A percentile compares a stretch with the other conserved stretches of the same genome.
phyloP scores from a whole-genome alignment of 1,140 invertebrate genomes.

The Drosophila miranda region DNA sequence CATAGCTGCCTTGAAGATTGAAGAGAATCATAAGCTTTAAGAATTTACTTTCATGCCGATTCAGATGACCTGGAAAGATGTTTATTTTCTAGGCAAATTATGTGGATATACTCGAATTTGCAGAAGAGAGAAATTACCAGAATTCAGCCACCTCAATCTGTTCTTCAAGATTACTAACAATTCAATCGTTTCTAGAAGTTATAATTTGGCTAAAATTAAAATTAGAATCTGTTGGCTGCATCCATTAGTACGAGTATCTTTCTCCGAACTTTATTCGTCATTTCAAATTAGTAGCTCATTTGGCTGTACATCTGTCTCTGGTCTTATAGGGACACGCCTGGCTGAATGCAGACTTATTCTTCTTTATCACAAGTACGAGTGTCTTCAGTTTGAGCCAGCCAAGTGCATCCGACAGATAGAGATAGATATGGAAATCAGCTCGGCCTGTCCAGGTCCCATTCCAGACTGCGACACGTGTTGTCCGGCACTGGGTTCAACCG shows the following conservation, averaged over 20 bases:
- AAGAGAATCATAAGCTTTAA: background rate
- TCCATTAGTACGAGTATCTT: too few relatives aligned
- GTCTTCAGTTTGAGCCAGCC: constrained; percentile 29
- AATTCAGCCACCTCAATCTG: too few relatives aligned
- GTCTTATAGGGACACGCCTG: constrained; percentile 37
- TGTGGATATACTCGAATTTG: too few relatives aligned
- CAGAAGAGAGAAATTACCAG: too few relatives aligned
- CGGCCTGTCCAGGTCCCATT: background rate
- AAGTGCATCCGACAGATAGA: constrained; percentile 50
- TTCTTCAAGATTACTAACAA: too few relatives aligned
- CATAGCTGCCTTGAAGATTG: constrained; percentile 22
- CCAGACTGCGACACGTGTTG: constrained; percentile 63
- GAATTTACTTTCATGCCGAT: constrained; percentile 10
- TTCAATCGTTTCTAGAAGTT: too few relatives aligned
- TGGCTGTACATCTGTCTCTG: background rate
- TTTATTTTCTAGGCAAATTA: background rate
- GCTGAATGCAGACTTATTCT: constrained; percentile 36
- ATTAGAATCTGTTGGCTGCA: too few relatives aligned
- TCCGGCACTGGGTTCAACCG: constrained; percentile 45
- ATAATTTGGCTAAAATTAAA: too few relatives aligned
- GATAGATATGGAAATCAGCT: constrained; percentile 71
- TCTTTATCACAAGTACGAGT: constrained; percentile 12
- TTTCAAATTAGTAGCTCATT: constrained; percentile 39
- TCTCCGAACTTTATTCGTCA: background rate
- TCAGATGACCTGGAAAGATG: constrained; percentile 15